Conservation (phyloP, 2,797 vertebrate genomes). For the Diglossa cyanea region DNA sequence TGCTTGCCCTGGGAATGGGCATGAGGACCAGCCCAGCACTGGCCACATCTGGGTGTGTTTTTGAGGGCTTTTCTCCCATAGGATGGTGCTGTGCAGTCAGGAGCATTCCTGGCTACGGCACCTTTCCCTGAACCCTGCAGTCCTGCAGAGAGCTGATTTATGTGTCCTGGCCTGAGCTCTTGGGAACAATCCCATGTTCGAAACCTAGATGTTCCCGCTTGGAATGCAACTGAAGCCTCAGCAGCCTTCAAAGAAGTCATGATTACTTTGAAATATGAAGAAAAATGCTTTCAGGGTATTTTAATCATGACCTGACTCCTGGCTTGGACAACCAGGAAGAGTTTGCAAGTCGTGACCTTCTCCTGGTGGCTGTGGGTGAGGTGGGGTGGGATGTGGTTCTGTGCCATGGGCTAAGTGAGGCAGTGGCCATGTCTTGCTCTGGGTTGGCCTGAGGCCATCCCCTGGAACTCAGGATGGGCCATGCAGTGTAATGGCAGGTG, state of each 20-base stretch:
- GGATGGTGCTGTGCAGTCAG: background rate
- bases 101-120: background rate
- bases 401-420: accelerated
- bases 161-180: background rate
- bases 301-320: background rate
- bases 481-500: background rate
- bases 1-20: background rate
- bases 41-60: background rate
- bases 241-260: background rate
- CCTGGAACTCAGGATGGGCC: accelerated
- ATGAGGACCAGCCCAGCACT: background rate
- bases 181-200: background rate
- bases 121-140: background rate
- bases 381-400: background rate
- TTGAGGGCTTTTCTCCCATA: background rate
- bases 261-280: background rate
- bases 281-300: background rate
- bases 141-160: background rate
- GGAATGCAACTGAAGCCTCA: background rate
- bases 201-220: background rate
- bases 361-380: background rate
- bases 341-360: background rate
- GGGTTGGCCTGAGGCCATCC: accelerated
- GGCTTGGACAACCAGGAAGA: accelerated
- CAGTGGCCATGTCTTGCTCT: accelerated